Evolutionary conservation across 2,888 invertebrate genomes (phyloP).

Genomic region (Drosophila kokeensis): DNA sequence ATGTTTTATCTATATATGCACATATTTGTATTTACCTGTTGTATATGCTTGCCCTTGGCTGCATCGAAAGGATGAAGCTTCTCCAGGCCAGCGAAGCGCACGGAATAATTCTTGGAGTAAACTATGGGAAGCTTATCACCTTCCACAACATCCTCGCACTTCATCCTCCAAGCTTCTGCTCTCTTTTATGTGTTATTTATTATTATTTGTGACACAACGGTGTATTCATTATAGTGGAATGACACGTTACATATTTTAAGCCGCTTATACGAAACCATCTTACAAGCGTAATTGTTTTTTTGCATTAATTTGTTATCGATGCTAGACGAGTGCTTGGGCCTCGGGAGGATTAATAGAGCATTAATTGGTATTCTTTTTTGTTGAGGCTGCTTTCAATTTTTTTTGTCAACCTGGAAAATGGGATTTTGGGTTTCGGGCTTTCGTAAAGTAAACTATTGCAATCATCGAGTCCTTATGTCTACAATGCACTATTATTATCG

Average conservation of each 20-base stretch:
- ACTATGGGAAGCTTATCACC: slow-evolving; percentile 89
- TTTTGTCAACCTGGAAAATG: not conserved
- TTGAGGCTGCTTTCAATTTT: not conserved
- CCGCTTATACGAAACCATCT: not conserved
- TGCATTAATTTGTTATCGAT: not conserved
- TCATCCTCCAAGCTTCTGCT: not conserved
- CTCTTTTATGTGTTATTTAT: not conserved
- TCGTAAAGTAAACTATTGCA: not conserved
- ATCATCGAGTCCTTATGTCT: not conserved
- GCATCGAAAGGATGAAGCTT: slow-evolving; percentile 95
- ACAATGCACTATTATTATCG: not conserved
- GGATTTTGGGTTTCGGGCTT: not conserved
- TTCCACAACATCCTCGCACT: slow-evolving; percentile 24
- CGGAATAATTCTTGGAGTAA: slow-evolving; percentile 92
- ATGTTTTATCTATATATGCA: not conserved
- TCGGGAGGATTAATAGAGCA: not conserved
- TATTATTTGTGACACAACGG: not conserved
- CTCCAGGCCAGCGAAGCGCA: slow-evolving; percentile 92
- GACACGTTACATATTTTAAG: slow-evolving; percentile 10
- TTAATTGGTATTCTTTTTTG: not conserved
- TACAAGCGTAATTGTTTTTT: not conserved
- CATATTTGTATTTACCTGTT: slow-evolving; percentile 84
- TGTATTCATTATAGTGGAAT: slow-evolving; percentile 1
- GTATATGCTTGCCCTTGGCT: slow-evolving; percentile 93
- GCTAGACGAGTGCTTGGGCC: not conserved